Evolutionary conservation across 2,113 vertebrate species (phyloP).

Genomic region (Emydocephalus ijimae): DNA sequence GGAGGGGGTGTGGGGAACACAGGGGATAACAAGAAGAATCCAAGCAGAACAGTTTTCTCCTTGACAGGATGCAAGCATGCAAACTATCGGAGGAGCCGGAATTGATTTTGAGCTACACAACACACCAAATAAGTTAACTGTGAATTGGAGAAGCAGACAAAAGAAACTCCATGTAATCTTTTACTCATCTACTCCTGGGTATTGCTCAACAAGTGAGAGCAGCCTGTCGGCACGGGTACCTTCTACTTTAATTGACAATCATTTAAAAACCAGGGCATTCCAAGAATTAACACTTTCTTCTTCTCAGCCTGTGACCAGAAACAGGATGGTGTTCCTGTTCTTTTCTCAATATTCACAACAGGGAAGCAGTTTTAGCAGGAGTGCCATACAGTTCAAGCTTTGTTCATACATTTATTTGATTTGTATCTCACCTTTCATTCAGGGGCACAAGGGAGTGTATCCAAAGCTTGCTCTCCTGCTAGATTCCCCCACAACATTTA

Average conservation of each 20-base stretch:
- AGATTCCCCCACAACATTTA: neutral
- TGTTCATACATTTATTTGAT: neutral
- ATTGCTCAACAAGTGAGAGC: neutral
- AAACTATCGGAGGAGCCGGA: neutral
- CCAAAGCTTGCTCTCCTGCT: neutral
- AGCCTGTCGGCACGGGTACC: neutral
- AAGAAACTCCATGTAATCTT: neutral
- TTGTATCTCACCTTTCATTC: neutral
- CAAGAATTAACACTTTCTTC: neutral
- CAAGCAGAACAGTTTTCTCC: neutral
- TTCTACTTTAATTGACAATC: neutral
- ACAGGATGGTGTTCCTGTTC: neutral
- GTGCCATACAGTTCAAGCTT: neutral
- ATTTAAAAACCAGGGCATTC: neutral
- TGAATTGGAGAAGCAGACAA: neutral
- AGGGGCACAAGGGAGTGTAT: neutral
- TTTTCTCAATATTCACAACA: neutral
- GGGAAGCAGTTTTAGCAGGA: neutral
- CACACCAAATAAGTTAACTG: neutral
- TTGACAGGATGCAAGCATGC: neutral
- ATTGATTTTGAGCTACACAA: neutral
- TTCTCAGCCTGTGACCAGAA: neutral
- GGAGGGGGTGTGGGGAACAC: neutral
- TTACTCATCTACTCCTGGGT: neutral
- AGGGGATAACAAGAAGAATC: neutral